phyloP scores from a whole-genome alignment of 1,140 invertebrate genomes.

The Dendroctonus ponderosae region DNA sequence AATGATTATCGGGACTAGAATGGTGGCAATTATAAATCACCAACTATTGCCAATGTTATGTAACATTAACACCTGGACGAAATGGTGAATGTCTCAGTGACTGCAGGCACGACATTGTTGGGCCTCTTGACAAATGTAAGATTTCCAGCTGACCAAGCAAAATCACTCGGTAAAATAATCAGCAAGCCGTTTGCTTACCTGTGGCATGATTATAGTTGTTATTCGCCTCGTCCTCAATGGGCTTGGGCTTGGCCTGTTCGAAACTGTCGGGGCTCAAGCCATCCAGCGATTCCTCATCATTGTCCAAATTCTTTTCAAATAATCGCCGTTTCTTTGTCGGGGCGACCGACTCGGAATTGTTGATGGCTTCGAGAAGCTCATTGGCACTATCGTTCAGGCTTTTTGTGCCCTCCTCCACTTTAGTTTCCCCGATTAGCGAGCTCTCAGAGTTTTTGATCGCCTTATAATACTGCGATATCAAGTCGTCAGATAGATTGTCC shows the following conservation, averaged over 20 bases:
- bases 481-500: constrained; percentile 15
- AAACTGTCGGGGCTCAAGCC: background rate
- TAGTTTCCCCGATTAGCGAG: constrained; percentile 2
- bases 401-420: constrained; percentile 7
- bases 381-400: constrained; percentile 28
- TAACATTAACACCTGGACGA: too few relatives aligned
- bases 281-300: constrained; percentile 2
- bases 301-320: background rate
- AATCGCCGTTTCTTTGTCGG: constrained; percentile 6
- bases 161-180: background rate
- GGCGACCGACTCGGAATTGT: constrained; percentile 23
- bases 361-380: constrained; percentile 30
- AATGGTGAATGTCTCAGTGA: too few relatives aligned
- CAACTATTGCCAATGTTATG: too few relatives aligned
- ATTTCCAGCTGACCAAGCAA: background rate
- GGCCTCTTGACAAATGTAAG: too few relatives aligned
- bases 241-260: background rate
- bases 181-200: background rate
- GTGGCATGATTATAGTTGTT: constrained; percentile 15
- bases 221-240: constrained; percentile 3
- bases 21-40: too few relatives aligned
- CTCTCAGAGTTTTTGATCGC: constrained; percentile 21
- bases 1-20: too few relatives aligned
- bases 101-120: too few relatives aligned
- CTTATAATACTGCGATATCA: constrained; percentile 16